Evolutionary conservation across 2,888 invertebrate species (phyloP).

Genomic region (Caradrina clavipalpis): DNA sequence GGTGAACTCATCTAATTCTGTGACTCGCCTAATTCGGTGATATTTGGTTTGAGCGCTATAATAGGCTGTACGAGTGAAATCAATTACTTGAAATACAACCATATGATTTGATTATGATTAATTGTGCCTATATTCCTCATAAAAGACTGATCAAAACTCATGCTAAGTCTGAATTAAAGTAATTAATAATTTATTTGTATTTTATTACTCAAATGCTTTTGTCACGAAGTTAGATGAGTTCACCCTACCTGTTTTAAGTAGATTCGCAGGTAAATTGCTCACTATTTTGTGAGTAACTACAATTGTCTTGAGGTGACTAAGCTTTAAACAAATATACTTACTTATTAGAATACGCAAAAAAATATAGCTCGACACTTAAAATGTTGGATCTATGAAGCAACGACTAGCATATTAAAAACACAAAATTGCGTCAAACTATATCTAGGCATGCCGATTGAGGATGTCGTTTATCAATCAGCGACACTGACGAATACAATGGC

Average conservation of each 20-base stretch:
- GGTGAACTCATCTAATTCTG: too few relatives aligned
- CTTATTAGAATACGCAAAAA: conserved; percentile 2
- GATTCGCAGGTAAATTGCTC: not conserved
- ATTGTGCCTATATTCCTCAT: too few relatives aligned
- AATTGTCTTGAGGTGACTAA: conserved; percentile 9
- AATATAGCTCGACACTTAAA: not conserved
- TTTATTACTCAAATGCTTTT: too few relatives aligned
- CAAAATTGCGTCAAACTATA: conserved; percentile 14
- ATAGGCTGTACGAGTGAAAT: too few relatives aligned
- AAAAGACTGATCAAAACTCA: too few relatives aligned
- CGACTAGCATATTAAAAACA: conserved; percentile 20
- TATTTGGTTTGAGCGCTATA: too few relatives aligned
- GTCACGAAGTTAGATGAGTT: too few relatives aligned
- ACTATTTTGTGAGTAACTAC: not conserved
- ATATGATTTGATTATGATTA: too few relatives aligned
- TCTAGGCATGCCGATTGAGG: conserved; percentile 25
- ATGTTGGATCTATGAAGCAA: conserved; percentile 13
- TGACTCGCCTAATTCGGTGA: too few relatives aligned
- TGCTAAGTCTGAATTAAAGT: too few relatives aligned
- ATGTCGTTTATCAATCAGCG: conserved; percentile 33
- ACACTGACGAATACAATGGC: conserved; percentile 15
- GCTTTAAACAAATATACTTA: not conserved
- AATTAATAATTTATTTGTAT: too few relatives aligned
- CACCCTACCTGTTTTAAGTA: not conserved
- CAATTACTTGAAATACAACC: too few relatives aligned